A percentile compares a stretch with the other conserved stretches of the same genome.
Conservation (phyloP, 2,888 invertebrate genomes). For the Drosophila eohydei region DNA sequence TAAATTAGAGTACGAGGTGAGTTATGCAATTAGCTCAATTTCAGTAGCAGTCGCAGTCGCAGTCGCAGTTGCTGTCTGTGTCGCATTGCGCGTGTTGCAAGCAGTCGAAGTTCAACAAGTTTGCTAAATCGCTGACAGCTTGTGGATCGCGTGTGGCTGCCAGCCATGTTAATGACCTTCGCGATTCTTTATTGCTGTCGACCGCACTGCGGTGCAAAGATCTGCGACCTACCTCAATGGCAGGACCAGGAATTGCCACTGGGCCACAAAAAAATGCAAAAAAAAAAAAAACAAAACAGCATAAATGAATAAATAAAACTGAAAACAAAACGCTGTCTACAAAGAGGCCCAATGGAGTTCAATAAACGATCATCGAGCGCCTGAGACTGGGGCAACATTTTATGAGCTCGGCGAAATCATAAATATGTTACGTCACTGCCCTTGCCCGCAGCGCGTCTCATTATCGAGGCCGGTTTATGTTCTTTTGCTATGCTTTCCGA, state of each 20-base stretch:
- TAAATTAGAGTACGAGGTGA: conserved; percentile 70
- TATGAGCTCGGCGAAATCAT: conserved; percentile 25
- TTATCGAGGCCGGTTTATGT: conserved; percentile 1
- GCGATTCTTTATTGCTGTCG: conserved; percentile 10
- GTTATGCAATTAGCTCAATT: conserved; percentile 50
- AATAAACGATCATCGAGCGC: conserved; percentile 65
- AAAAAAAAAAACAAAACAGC: conserved; percentile 8
- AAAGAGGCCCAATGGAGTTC: conserved; percentile 48
- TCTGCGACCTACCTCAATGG: conserved; percentile 77
- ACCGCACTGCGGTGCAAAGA: conserved; percentile 41
- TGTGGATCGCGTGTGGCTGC: conserved; percentile 62
- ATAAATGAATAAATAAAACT: neutral
- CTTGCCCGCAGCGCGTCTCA: neutral
- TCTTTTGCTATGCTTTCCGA: conserved; percentile 13
- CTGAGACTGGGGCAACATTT: conserved; percentile 27
- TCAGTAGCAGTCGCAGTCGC: neutral
- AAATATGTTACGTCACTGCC: conserved; percentile 37
- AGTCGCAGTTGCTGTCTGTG: neutral
- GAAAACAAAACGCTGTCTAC: conserved; percentile 33
- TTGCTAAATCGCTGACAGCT: conserved; percentile 63
- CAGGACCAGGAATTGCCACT: conserved; percentile 63
- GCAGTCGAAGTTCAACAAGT: conserved; percentile 73
- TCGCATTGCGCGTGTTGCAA: conserved; percentile 46
- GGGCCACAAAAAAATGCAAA: conserved; percentile 18
- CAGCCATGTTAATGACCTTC: conserved; percentile 64